Percentiles rank a stretch among this genome's conserved stretches.
Conservation (phyloP, 1,140 invertebrate species). For the Episyrphus balteatus region DNA sequence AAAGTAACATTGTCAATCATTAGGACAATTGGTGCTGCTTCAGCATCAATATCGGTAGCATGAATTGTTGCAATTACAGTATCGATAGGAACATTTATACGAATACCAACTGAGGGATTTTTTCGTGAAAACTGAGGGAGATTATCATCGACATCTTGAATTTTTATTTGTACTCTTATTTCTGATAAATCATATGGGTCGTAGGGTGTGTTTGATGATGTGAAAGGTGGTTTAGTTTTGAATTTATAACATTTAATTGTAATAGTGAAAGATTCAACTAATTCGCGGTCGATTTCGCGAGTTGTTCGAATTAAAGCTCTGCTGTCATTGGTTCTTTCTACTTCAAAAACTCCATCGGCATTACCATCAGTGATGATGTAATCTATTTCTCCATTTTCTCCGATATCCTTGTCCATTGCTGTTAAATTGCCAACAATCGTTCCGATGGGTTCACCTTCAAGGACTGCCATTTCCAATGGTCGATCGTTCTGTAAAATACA, state of each 20-base stretch:
- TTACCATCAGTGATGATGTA: conserved; percentile 65
- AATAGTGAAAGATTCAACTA: conserved; percentile 44
- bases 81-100: conserved; percentile 63
- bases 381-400: conserved; percentile 62
- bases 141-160: conserved; percentile 66
- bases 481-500: conserved; percentile 44
- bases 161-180: conserved; percentile 50
- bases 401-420: conserved; percentile 63
- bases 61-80: conserved; percentile 54
- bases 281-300: conserved; percentile 56
- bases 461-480: conserved; percentile 48
- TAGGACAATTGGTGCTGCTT: conserved; percentile 52
- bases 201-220: conserved; percentile 29
- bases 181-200: conserved; percentile 54
- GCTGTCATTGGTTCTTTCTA: conserved; percentile 54
- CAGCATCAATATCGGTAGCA: conserved; percentile 56
- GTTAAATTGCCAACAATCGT: conserved; percentile 53
- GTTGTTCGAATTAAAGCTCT: conserved; percentile 49
- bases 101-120: conserved; percentile 59
- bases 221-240: conserved; percentile 33
- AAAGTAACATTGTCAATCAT: conserved; percentile 53
- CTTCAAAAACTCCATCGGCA: conserved; percentile 50
- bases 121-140: conserved; percentile 51
- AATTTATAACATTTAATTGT: conserved; percentile 53
- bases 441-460: conserved; percentile 54